Conservation (phyloP, 1,140 invertebrate genomes). For the Microvelia longipes region DNA sequence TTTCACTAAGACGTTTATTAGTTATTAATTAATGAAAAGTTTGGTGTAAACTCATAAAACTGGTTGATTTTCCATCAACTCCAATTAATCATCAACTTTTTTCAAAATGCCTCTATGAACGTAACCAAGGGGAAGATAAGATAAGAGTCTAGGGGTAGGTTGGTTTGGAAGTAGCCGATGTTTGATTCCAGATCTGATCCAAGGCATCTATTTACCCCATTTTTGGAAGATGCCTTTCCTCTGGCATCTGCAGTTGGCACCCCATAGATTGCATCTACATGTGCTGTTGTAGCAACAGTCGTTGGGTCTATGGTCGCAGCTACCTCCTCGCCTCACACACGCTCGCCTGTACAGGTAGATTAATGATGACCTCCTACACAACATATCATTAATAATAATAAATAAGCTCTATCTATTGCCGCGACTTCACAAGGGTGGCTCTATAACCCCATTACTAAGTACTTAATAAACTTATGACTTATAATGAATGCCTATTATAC, state of each 20-base stretch:
- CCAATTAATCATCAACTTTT: too few species aligned
- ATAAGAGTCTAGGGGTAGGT: background rate
- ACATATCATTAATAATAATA: background rate
- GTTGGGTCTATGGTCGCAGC: conserved; percentile 67
- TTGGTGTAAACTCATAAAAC: too few species aligned
- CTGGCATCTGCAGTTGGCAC: conserved; percentile 76
- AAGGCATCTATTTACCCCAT: background rate
- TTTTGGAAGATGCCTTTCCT: conserved; percentile 48
- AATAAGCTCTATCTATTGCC: background rate
- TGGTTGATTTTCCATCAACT: too few species aligned
- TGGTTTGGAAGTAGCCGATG: background rate
- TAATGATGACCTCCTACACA: conserved; percentile 1
- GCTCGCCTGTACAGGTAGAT: conserved; percentile 43
- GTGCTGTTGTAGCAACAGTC: conserved; percentile 74
- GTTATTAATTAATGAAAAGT: too few species aligned
- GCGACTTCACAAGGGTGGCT: too few species aligned
- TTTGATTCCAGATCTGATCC: too few species aligned
- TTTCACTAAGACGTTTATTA: too few species aligned
- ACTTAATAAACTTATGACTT: too few species aligned
- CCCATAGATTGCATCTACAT: conserved; percentile 81
- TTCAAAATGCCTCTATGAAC: background rate
- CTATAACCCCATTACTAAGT: too few species aligned
- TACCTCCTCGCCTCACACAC: conserved; percentile 60
- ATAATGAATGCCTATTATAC: too few species aligned
- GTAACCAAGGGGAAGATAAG: background rate